Conservation (phyloP, 2,888 invertebrate genomes). For the Cephus pygmeus region DNA sequence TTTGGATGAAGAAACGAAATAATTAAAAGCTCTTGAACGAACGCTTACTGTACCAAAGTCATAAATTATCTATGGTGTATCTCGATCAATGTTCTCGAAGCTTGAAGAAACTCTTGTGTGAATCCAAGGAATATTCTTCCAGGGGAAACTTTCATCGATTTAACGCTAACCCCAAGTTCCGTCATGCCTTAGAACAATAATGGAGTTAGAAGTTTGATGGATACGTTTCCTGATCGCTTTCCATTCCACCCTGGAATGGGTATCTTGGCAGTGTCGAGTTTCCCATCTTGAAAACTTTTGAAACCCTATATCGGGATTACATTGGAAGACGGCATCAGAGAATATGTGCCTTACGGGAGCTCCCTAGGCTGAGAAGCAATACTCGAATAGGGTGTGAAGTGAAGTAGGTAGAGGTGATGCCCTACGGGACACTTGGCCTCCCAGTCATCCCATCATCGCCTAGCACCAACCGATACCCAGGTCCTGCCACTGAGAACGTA, state of each 20-base stretch:
- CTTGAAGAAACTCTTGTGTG: background rate
- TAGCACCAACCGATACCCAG: background rate
- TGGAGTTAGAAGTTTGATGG: conserved; percentile 24
- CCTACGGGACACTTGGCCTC: conserved; percentile 19
- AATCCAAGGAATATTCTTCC: background rate
- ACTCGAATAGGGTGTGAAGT: conserved; percentile 17
- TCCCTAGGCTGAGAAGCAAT: conserved; percentile 4
- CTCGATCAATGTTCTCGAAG: background rate
- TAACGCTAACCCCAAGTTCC: conserved; percentile 1
- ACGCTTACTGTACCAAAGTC: background rate
- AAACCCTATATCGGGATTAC: conserved; percentile 32
- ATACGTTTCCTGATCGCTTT: conserved; percentile 20
- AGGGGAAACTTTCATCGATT: background rate
- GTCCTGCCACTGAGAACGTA: background rate
- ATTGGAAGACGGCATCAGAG: conserved; percentile 19
- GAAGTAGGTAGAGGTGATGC: conserved; percentile 16
- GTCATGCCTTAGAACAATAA: conserved; percentile 13
- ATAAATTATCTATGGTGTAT: background rate
- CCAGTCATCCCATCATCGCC: conserved; percentile 6
- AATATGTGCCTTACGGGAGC: conserved; percentile 21
- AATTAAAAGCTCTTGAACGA: background rate
- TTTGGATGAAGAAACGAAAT: background rate
- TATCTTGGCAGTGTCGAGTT: conserved; percentile 12
- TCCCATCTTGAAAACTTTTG: conserved; percentile 26
- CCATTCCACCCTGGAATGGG: conserved; percentile 13